phyloP scores from a whole-genome alignment of 2,797 vertebrate genomes.

The Sebastes umbrosus region DNA sequence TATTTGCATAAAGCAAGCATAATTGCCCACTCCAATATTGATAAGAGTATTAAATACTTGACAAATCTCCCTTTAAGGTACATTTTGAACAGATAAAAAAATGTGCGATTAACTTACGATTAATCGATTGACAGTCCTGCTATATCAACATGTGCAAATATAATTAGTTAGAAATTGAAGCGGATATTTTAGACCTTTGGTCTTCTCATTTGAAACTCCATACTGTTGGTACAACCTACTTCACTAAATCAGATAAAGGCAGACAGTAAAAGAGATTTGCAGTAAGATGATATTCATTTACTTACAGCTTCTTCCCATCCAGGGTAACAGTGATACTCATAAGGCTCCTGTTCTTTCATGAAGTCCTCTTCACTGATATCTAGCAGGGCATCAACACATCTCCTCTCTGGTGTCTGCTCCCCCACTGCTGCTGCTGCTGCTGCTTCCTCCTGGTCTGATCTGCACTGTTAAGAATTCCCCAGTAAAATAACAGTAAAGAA shows the following conservation, averaged over 20 bases:
- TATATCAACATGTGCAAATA: neutral
- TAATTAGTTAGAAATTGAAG: neutral
- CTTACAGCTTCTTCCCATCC: slow-evolving; percentile 90
- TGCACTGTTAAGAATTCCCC: too few species aligned
- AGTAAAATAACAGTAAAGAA: too few species aligned
- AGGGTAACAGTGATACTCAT: slow-evolving; percentile 65
- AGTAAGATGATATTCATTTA: slow-evolving; percentile 26
- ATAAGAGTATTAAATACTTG: too few species aligned
- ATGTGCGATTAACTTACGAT: too few species aligned
- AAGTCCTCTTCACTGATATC: slow-evolving; percentile 79
- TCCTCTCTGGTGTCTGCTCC: slow-evolving; percentile 62
- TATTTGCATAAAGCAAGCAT: too few species aligned
- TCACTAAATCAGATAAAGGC: neutral
- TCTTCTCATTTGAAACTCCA: neutral
- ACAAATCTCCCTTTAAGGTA: too few species aligned
- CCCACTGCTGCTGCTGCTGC: neutral
- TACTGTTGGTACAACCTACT: neutral
- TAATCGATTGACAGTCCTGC: too few species aligned
- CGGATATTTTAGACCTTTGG: neutral
- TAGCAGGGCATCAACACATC: slow-evolving; percentile 76
- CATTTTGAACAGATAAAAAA: too few species aligned
- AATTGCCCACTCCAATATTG: too few species aligned
- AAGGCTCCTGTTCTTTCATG: slow-evolving; percentile 68
- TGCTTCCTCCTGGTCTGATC: too few species aligned
- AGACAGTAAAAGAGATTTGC: neutral